Conservation (phyloP, 2,888 invertebrate genomes). For the Spodoptera exigua region DNA sequence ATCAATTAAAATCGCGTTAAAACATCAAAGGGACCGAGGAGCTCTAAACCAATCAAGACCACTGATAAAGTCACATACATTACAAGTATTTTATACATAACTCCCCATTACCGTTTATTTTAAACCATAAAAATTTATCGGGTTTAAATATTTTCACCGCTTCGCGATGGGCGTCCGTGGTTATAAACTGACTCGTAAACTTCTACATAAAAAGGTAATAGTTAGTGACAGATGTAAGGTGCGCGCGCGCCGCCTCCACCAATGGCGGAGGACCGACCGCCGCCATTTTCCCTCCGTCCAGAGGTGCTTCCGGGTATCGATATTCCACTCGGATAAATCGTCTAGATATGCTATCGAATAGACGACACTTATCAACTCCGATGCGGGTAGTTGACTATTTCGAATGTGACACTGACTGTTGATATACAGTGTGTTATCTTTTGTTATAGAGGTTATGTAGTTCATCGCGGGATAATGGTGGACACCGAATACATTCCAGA, state of each 20-base stretch:
- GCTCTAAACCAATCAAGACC: conserved; percentile 68
- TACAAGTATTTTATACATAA: conserved; percentile 73
- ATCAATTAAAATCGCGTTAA: conserved; percentile 67
- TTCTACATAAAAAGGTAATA: conserved; percentile 73
- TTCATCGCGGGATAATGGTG: conserved; percentile 17
- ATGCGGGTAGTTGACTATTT: conserved; percentile 58
- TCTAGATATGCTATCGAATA: conserved; percentile 60
- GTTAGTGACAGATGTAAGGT: conserved; percentile 71
- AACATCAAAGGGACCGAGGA: conserved; percentile 71
- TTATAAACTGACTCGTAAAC: conserved; percentile 66
- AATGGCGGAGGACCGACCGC: conserved; percentile 61
- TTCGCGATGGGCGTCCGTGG: conserved; percentile 67
- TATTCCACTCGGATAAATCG: conserved; percentile 63
- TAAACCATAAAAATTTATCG: conserved; percentile 80
- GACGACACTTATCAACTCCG: conserved; percentile 62
- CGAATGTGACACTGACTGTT: conserved; percentile 55
- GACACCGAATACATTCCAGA: conserved; percentile 11
- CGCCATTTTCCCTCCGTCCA: conserved; percentile 69
- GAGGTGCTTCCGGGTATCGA: conserved; percentile 63
- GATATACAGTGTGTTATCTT: conserved; percentile 56
- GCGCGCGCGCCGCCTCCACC: conserved; percentile 64
- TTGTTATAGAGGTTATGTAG: conserved; percentile 33
- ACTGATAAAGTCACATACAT: conserved; percentile 75
- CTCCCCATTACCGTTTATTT: conserved; percentile 75
- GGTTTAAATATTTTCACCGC: conserved; percentile 82